Evolutionary conservation across 2,113 vertebrate genomes (phyloP), one percentile per base, ranked within the genome.

Genomic region (Caretta caretta): DNA sequence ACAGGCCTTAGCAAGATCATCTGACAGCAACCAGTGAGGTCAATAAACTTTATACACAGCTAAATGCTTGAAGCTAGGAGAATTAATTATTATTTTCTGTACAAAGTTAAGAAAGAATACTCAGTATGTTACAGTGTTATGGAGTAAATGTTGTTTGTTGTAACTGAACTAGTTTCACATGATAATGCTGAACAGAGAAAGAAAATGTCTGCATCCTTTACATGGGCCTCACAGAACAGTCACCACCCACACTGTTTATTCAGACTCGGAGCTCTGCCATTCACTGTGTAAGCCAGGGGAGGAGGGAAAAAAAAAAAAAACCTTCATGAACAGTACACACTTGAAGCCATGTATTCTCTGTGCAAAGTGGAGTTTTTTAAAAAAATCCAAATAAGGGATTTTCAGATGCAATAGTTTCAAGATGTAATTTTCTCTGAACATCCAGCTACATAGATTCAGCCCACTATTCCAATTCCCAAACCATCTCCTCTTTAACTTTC

Each of bases 1-100:
- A 98, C 98, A 98, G 98, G 97, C 98, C 98, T 98, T 98, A 98
- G 98, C 99, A 98, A 99, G 99, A 99, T 99, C 99, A 99, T 99
- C 99, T 99, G 99, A 99, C 99, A 99, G 98, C 97, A 98, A 97
- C 98, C 97, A 98, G 98, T 98, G 98, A 98, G 99, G 99, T 99
- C 98, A 98, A 96, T 98, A 98, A 99, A 99, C 99, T 99, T 98
- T 98, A 98, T 97, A 98, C 98, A 98, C 98, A 98, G 98, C 98
- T 98, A 98, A 98, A 97, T 96, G 96, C 94, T 97, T 95, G 94
- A 97, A 97, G 97, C 92, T 93, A 48, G 95, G 94, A 97, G 94
- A 97, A 98, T 97, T 97, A 96, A 92, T 94, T 98, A 97, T 95
- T 96, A 90, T 94, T 94, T 95, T 87, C 95, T 96, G 90, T 56